Evolutionary conservation across 2,113 vertebrate genomes (phyloP).

Genomic region (Macaca mulatta): DNA sequence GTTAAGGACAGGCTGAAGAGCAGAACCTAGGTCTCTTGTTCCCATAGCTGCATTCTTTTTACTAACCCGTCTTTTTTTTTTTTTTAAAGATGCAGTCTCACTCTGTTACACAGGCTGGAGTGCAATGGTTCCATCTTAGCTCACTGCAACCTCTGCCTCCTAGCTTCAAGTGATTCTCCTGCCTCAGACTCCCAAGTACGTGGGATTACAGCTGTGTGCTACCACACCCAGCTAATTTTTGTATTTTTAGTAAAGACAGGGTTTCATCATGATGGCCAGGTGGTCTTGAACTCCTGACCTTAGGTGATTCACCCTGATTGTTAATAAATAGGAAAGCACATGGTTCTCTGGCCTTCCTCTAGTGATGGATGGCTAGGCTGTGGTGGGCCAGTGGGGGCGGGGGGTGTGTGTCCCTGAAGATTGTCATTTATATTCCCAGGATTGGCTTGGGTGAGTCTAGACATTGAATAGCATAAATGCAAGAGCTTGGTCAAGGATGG

Average conservation of each 20-base stretch:
- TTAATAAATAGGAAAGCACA: neutral
- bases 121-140: no score
- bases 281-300: no score
- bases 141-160: no score
- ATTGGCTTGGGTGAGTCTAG: neutral
- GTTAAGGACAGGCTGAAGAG: neutral
- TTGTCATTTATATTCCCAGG: neutral
- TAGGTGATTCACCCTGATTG: neutral
- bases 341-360: neutral
- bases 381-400: no score
- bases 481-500: neutral
- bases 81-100: no score
- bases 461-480: neutral
- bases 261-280: no score
- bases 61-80: neutral
- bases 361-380: neutral
- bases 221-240: no score
- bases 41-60: neutral
- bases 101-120: no score
- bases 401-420: neutral
- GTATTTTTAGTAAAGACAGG: no score
- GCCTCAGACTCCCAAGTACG: no score
- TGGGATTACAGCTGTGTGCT: no score
- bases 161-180: no score
- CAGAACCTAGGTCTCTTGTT: neutral